These are phyloP conservation scores for Grammomys dolichurus DNA, from an alignment of 2,113 vertebrate genomes.

Conservation along the genomic window DNA sequence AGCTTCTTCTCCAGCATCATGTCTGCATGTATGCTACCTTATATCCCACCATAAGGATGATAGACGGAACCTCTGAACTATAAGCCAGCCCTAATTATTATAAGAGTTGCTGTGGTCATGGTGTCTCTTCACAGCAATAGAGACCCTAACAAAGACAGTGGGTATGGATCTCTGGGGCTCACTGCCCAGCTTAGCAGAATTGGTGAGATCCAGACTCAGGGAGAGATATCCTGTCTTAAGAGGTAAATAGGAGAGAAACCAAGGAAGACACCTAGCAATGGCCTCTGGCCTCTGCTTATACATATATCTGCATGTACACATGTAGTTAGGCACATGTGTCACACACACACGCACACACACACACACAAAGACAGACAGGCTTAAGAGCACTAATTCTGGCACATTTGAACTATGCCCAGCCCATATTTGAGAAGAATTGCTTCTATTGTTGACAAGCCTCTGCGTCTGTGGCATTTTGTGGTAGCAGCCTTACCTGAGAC, in stretches of 20 bases:
- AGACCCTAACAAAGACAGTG: neutral
- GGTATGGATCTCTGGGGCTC: neutral
- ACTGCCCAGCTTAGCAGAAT: neutral
- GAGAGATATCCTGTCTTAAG: neutral
- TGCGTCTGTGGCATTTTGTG: neutral
- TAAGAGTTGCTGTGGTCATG: neutral
- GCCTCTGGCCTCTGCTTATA: neutral
- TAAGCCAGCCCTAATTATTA: neutral
- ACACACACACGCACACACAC: neutral
- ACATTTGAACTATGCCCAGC: neutral
- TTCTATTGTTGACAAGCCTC: neutral
- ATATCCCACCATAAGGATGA: neutral
- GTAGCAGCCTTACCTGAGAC: neutral
- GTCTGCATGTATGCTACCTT: neutral
- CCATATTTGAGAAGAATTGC: neutral
- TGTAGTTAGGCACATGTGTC: accelerated
- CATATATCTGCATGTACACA: neutral
- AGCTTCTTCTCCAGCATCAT: too few relatives aligned
- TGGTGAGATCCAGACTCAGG: neutral
- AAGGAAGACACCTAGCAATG: neutral
- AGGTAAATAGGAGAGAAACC: neutral
- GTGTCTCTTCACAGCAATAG: neutral
- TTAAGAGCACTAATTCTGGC: neutral
- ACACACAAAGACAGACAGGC: neutral
- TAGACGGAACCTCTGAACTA: neutral